These are phyloP conservation scores for Promerops cafer DNA, from an alignment of 2,113 vertebrate species.

Conservation along the genomic window DNA sequence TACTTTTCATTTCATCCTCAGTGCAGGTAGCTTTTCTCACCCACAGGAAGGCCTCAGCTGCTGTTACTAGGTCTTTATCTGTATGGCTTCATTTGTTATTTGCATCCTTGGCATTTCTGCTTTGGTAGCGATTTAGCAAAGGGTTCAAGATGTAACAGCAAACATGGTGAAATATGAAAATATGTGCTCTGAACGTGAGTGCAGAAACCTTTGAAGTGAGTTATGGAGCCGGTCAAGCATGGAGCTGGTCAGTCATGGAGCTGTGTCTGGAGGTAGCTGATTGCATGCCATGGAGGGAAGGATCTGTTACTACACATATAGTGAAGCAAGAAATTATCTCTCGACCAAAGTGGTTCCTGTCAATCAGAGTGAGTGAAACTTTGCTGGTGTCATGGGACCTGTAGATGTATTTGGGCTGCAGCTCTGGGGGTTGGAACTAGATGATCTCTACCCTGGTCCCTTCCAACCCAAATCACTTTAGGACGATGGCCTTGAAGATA, in stretches of 20 bases:
- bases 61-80: not conserved
- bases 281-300: not conserved
- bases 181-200: accelerated
- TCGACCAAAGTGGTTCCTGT: not conserved
- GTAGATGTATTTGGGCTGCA: not conserved
- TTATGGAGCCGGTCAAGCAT: not conserved
- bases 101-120: not conserved
- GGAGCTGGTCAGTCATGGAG: not conserved
- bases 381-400: not conserved
- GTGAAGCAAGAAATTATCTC: not conserved
- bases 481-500: not conserved
- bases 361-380: not conserved
- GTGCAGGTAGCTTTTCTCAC: not conserved
- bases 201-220: not conserved
- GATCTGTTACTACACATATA: not conserved
- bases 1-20: slow-evolving; percentile 17
- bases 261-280: not conserved
- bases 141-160: not conserved
- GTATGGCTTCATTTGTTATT: not conserved
- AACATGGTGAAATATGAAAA: not conserved
- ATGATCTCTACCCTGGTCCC: too few species aligned
- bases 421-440: not conserved
- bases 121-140: not conserved
- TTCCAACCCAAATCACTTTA: not conserved
- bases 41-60: not conserved